Conservation (phyloP, 2,797 vertebrate genomes). For the Sandelia bainsii region DNA sequence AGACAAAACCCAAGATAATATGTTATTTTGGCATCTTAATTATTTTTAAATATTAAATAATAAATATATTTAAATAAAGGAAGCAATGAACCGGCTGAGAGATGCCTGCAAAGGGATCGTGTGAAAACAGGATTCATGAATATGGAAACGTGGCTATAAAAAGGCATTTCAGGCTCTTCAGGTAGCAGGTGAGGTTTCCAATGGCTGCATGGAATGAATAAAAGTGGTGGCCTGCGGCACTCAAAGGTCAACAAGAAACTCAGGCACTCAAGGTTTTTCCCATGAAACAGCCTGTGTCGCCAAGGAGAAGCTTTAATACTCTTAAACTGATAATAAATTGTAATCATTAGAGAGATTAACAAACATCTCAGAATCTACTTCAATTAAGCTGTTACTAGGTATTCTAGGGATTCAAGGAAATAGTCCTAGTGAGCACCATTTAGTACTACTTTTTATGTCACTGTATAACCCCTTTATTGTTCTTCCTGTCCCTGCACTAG, state of each 20-base stretch:
- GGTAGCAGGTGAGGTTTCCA: constrained; percentile 24
- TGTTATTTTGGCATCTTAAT: too few relatives aligned
- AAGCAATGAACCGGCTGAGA: constrained; percentile 3
- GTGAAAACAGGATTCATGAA: constrained; percentile 28
- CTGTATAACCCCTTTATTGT: neutral
- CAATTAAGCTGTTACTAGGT: neutral
- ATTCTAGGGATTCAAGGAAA: neutral
- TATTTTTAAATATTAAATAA: neutral
- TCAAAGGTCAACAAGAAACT: constrained; percentile 46
- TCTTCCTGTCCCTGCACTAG: neutral
- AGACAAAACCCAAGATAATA: too few relatives aligned
- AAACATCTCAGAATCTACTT: neutral
- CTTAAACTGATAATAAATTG: neutral
- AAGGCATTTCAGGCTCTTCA: constrained; percentile 32
- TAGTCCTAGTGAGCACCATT: neutral
- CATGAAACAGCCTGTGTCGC: neutral
- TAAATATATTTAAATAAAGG: neutral
- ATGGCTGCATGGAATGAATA: constrained; percentile 30
- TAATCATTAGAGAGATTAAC: neutral
- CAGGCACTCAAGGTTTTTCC: constrained; percentile 15
- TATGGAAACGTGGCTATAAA: constrained; percentile 27
- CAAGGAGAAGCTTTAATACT: neutral
- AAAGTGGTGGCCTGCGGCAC: constrained; percentile 39
- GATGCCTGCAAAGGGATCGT: neutral
- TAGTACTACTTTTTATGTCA: neutral